Base-by-base conservation (phyloP, 2,113 vertebrate species). In the Podilymbus podiceps region DNA sequence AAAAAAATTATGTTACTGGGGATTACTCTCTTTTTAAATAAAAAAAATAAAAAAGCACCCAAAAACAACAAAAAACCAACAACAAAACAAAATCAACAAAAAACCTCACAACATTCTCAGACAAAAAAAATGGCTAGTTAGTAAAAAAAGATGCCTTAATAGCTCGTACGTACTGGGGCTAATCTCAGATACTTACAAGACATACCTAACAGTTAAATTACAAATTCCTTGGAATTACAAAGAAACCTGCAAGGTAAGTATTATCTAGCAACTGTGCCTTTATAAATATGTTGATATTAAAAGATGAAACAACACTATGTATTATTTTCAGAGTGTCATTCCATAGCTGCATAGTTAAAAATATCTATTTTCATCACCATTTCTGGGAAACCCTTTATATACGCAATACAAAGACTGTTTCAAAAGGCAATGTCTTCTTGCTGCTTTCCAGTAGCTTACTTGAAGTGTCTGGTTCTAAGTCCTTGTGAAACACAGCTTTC, bases 261-360 rank as follows among this genome's bases (percentile, higher is more conserved):
- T 27, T 68, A 63, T 77, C 64, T 44, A 84, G 47, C 63, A 88
- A 95, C 56, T 59, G 11, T 4, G 16, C 6, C 74, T 85, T 82
- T 64, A 86, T 53, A 86, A 82, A 44, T 42, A 68, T 6, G 22
- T 49, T 72, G 40, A 90, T 74, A 89, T 56, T 81, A 89, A 56
- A 84, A 84, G 35, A 77, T 46, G 19, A 84, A 94, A 74, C 62
- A 85, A 81, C 60, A 59, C 35, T 42, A 23, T 62, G 38, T 73
- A 91, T 88, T 95, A 93, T 77, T 93, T 95, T 86, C 90, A 78
- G 81, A 52, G 60, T 28, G 23, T 31, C 64, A 49, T 31, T 81
- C 56, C 90, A 84, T 5, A 68, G 76, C 63, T 64, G 44, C 33
- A 40, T 21, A 72, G 83, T 94, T 90, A 81, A 90, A 96, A 89